Evolutionary conservation across 2,113 vertebrate species (phyloP).

Genomic region (Varanus komodoensis): DNA sequence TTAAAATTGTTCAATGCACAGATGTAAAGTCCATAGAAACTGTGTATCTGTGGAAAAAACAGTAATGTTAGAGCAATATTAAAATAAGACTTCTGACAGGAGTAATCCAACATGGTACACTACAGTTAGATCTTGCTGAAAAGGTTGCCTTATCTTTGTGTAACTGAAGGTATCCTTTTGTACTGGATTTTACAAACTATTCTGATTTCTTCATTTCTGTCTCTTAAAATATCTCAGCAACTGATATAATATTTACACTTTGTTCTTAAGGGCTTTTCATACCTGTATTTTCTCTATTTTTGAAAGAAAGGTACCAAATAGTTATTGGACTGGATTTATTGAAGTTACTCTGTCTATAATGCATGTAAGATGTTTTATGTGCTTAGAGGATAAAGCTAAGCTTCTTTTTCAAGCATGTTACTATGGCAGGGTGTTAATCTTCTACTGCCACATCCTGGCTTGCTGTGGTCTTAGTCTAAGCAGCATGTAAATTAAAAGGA

Average conservation of each 20-base stretch:
- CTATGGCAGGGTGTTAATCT: constrained; percentile 64
- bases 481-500: constrained; percentile 59
- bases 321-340: constrained; percentile 64
- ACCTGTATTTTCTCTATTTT: constrained; percentile 31
- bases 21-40: constrained; percentile 41
- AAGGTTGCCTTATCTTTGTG: constrained; percentile 11
- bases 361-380: constrained; percentile 54
- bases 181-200: constrained; percentile 21
- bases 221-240: neutral
- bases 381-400: constrained; percentile 69
- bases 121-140: neutral
- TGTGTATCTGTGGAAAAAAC: constrained; percentile 42
- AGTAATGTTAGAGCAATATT: constrained; percentile 12
- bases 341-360: constrained; percentile 58
- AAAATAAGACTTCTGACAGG: constrained; percentile 2
- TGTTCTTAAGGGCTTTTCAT: constrained; percentile 55
- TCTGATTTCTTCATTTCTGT: neutral
- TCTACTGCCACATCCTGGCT: constrained; percentile 62
- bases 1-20: constrained; percentile 35
- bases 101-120: neutral
- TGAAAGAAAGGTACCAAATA: constrained; percentile 55
- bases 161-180: constrained; percentile 8
- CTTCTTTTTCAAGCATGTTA: constrained; percentile 66
- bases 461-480: constrained; percentile 59
- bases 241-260: constrained; percentile 29